These are phyloP conservation scores for Atlantisia rogersi DNA, from an alignment of 2,113 vertebrate genomes.

Conservation along the genomic window DNA sequence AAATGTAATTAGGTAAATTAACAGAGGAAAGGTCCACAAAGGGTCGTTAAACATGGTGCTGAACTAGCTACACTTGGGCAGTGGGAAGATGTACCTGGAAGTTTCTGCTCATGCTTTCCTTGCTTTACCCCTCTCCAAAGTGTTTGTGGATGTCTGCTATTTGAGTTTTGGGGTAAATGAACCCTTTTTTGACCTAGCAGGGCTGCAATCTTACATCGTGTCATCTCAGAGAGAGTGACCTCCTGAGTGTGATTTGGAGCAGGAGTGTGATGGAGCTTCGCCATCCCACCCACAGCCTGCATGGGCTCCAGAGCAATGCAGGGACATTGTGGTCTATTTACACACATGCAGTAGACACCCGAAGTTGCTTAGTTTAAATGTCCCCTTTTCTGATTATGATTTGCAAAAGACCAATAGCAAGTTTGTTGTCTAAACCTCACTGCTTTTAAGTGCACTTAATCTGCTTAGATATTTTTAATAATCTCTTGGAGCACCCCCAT, in stretches of 20 bases:
- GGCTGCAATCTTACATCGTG: not conserved
- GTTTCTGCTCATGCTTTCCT: not conserved
- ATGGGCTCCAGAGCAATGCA: not conserved
- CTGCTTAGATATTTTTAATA: not conserved
- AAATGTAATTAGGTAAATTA: not conserved
- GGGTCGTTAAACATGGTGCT: not conserved
- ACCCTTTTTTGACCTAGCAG: not conserved
- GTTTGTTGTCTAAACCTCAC: not conserved
- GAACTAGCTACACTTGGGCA: fast-evolving
- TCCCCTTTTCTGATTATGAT: not conserved
- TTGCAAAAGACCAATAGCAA: not conserved
- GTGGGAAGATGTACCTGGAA: not conserved
- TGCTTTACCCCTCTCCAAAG: not conserved
- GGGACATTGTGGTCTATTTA: fast-evolving
- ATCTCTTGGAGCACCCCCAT: not conserved
- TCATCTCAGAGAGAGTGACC: not conserved
- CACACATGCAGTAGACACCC: fast-evolving
- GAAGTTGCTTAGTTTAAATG: not conserved
- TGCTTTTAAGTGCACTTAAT: not conserved
- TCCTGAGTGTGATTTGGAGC: not conserved
- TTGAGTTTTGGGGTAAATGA: not conserved
- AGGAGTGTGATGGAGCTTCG: not conserved
- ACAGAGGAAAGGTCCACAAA: not conserved
- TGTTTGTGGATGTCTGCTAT: not conserved
- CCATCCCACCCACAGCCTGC: not conserved